A percentile compares a stretch with the other conserved stretches of the same genome.
Evolutionary conservation across 2,113 vertebrate genomes (phyloP).

Genomic region (Sinocyclocheilus maitianheensis): DNA sequence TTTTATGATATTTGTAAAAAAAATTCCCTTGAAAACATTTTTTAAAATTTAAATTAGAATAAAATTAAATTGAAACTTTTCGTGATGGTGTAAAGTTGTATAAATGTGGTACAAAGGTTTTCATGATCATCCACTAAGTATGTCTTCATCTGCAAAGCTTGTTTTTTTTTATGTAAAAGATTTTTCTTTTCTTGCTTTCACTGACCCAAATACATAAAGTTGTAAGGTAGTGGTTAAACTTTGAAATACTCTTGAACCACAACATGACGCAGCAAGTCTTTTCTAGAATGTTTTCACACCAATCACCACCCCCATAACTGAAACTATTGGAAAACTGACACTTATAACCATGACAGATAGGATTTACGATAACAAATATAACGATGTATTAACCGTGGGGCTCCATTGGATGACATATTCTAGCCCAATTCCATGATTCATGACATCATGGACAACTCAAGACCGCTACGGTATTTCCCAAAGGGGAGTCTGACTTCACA

Average conservation of each 20-base stretch:
- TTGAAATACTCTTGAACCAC: neutral
- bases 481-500: slow-evolving; percentile 42
- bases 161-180: neutral
- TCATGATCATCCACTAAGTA: neutral
- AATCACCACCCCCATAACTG: neutral
- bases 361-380: slow-evolving; percentile 34
- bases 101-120: neutral
- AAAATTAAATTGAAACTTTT: too few relatives aligned
- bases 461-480: slow-evolving; percentile 33
- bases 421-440: slow-evolving; percentile 37
- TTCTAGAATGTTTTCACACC: slow-evolving; percentile 10
- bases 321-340: slow-evolving; percentile 20
- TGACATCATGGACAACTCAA: slow-evolving; percentile 37
- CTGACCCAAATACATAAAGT: neutral
- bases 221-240: neutral
- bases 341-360: slow-evolving; percentile 34
- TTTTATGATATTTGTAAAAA: neutral
- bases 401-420: slow-evolving; percentile 35
- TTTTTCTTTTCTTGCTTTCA: neutral
- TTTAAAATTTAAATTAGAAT: too few relatives aligned
- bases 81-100: too few relatives aligned
- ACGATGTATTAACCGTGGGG: slow-evolving; percentile 2
- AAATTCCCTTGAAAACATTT: too few relatives aligned
- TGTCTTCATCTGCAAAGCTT: neutral
- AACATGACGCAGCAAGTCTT: slow-evolving; percentile 1